Evolutionary conservation across 2,797 vertebrate genomes (phyloP), one percentile per base, ranked within the genome.

Genomic region (Anguilla obscura): DNA sequence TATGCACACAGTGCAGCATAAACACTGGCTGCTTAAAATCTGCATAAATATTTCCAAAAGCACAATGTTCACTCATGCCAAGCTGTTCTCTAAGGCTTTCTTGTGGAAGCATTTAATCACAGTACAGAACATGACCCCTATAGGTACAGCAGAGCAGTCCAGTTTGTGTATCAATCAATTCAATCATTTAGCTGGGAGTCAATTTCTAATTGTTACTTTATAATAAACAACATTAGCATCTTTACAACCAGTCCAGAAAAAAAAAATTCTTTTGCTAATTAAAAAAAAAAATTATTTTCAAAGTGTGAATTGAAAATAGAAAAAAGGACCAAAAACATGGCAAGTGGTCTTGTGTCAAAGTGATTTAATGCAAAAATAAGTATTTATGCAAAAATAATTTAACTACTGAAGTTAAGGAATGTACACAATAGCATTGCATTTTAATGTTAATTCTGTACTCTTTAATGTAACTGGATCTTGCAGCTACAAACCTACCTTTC

Each of bases 81-180:
- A 54, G 48, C 86, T 89, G 86, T 89, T 82, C 88, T 40, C 71
- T 85, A 85, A 90, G 45, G 56, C 86, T 88, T 87, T 80, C 86
- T 84, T 88, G 90, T 86, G 85, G 63, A 89, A 89, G 40, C 52
- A 60, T 48, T 52, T 16, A 88, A 88, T 54, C 84, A 52, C 40
- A 52, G 82, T 50, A 30, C 9, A 82, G 12, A 84, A 54, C 76
- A 2, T 7, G 18, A 82, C 79, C n/a, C 79, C 4, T 18, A 14
- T 82, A 45, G 24, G 9, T 21, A 12, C 45, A 27, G 79, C 79
- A 82, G 79, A 21, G 16, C 40, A 1, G 30, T 56, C 16, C 12
- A 58, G n/a, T 58, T 85, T 24, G 50, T 58, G 27, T 58, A 85
- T 85, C 30, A 58, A 21, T 21, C 18, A 14, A 56, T 56, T 52